Percentiles rank a stretch among this genome's conserved stretches.
phyloP scores from a whole-genome alignment of 2,888 invertebrate genomes.

The Synanthedon formicaeformis region DNA sequence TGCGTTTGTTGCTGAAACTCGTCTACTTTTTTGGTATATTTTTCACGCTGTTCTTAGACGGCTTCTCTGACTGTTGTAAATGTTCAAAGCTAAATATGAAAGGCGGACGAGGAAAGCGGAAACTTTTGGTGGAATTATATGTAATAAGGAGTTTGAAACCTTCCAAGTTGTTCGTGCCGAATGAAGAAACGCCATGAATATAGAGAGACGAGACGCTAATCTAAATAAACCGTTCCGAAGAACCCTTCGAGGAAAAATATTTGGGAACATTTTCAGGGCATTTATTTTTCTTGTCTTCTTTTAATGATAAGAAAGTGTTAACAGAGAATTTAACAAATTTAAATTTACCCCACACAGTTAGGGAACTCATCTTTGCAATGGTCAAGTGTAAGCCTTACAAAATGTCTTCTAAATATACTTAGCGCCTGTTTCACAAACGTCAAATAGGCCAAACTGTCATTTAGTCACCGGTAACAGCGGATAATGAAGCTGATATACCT shows the following conservation, averaged over 20 bases:
- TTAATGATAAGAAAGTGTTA: too few relatives aligned
- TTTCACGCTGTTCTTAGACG: not conserved
- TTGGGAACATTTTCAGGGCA: slow-evolving; percentile 20
- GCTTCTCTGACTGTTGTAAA: not conserved
- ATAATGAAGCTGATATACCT: too few relatives aligned
- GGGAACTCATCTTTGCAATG: too few relatives aligned
- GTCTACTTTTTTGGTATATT: too few relatives aligned
- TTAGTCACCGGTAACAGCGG: too few relatives aligned
- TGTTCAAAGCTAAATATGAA: not conserved
- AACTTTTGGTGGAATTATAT: slow-evolving; percentile 22
- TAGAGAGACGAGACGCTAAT: slow-evolving; percentile 35
- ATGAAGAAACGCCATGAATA: slow-evolving; percentile 30
- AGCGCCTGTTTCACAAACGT: too few relatives aligned
- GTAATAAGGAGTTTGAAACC: slow-evolving; percentile 22
- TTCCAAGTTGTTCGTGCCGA: slow-evolving; percentile 18
- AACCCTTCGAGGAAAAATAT: slow-evolving; percentile 28
- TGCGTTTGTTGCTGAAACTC: too few relatives aligned
- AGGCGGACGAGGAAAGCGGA: slow-evolving; percentile 14
- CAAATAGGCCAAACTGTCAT: too few relatives aligned
- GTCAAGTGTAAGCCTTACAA: too few relatives aligned
- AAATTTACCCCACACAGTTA: too few relatives aligned
- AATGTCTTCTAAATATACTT: too few relatives aligned
- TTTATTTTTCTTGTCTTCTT: not conserved
- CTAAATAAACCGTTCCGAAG: slow-evolving; percentile 31
- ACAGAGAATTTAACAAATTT: too few relatives aligned